Evolutionary conservation across 2,113 vertebrate species (phyloP).

Genomic region (Anguilla japonica): DNA sequence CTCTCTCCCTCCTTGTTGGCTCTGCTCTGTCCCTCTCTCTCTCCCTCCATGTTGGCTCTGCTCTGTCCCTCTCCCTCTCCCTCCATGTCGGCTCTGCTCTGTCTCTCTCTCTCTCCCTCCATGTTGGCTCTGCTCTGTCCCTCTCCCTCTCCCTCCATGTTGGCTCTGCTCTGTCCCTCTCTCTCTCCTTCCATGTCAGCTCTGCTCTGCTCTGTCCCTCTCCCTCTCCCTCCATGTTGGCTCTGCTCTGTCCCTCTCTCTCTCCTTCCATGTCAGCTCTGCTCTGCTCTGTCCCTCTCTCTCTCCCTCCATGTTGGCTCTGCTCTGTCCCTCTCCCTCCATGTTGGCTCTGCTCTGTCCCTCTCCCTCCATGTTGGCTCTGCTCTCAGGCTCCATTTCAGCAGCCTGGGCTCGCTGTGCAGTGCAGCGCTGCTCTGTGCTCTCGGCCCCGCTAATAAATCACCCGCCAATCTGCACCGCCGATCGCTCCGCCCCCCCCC

Average conservation of each 20-base stretch:
- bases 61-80: background rate
- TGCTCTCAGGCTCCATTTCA: conserved; percentile 76
- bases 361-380: conserved; percentile 53
- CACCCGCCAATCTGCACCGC: conserved; percentile 82
- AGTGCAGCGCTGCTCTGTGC: conserved; percentile 58
- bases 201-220: background rate
- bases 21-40: background rate
- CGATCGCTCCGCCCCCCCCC: conserved; percentile 78
- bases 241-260: conserved; percentile 5
- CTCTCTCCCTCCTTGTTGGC: background rate
- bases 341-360: conserved; percentile 56
- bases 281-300: conserved; percentile 5
- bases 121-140: background rate
- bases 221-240: background rate
- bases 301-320: conserved; percentile 55
- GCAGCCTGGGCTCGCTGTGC: conserved; percentile 63
- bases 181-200: background rate
- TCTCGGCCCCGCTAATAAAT: conserved; percentile 84
- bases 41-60: conserved; percentile 60
- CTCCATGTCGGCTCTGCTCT: background rate
- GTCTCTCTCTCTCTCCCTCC: background rate
- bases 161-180: background rate
- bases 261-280: too few relatives aligned
- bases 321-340: conserved; percentile 47
- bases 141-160: background rate